Percentiles rank a stretch among this genome's conserved stretches.
These are phyloP conservation scores for Caloenas nicobarica DNA, from an alignment of 2,113 vertebrate species.

Conservation along the genomic window DNA sequence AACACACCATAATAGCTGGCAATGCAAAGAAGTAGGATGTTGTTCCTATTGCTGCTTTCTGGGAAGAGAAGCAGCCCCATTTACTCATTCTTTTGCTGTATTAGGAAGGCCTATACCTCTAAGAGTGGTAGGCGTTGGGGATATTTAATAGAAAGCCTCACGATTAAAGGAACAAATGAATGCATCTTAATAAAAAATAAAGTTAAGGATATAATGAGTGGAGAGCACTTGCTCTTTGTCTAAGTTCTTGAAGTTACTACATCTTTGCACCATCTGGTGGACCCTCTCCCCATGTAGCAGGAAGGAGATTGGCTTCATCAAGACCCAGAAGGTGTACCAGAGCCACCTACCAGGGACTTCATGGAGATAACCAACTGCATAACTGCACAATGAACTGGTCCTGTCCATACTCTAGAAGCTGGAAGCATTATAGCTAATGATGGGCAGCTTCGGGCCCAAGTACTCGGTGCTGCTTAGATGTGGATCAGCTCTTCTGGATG, in stretches of 20 bases:
- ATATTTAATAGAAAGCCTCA: not conserved
- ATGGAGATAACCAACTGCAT: not conserved
- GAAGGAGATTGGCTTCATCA: not conserved
- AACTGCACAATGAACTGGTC: not conserved
- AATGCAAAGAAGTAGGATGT: not conserved
- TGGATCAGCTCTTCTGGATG: not conserved
- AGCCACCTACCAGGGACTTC: not conserved
- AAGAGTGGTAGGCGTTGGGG: not conserved
- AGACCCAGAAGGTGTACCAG: not conserved
- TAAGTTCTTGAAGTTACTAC: not conserved
- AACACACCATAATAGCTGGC: not conserved
- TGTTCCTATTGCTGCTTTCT: not conserved
- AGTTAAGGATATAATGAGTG: not conserved
- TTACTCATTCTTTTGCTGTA: not conserved
- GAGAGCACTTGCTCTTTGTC: not conserved
- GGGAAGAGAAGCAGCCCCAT: not conserved
- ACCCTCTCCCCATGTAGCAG: not conserved
- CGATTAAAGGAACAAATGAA: not conserved
- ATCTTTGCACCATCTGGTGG: not conserved
- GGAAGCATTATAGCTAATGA: rapidly evolving
- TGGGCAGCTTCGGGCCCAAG: not conserved
- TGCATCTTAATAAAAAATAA: not conserved
- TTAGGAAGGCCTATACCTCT: not conserved
- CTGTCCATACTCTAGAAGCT: not conserved
- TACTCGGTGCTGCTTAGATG: not conserved